A percentile compares a stretch with the other conserved stretches of the same genome.
Evolutionary conservation across 2,113 vertebrate genomes (phyloP).

Genomic region (Emydocephalus ijimae): DNA sequence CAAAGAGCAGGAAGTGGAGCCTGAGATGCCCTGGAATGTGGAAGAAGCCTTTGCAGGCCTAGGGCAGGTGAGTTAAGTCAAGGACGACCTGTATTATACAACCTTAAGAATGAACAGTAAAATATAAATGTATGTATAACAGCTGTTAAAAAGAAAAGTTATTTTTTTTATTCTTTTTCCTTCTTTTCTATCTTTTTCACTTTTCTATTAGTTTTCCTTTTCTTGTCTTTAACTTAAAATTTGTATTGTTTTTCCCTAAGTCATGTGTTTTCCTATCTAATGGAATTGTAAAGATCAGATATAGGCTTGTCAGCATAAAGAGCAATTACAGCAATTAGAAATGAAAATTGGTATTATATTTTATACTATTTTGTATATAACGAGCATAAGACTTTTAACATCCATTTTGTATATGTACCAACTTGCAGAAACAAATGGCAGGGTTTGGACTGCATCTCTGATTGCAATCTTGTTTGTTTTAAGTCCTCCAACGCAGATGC

Average conservation of each 20-base stretch:
- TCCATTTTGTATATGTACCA: not conserved
- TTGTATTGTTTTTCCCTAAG: not conserved
- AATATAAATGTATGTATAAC: not conserved
- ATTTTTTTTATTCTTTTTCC: not conserved
- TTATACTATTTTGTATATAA: not conserved
- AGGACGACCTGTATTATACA: not conserved
- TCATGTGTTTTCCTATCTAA: not conserved
- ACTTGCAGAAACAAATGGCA: not conserved
- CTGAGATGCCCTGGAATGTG: no score
- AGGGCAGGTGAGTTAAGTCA: no score
- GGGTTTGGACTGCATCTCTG: not conserved
- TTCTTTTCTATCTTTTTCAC: not conserved
- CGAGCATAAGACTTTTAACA: not conserved
- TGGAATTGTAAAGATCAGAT: not conserved
- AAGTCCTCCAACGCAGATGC: not conserved
- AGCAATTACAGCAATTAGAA: not conserved
- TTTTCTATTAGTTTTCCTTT: not conserved
- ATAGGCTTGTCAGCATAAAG: not conserved
- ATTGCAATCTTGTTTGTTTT: not conserved
- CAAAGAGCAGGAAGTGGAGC: no score
- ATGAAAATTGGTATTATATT: not conserved
- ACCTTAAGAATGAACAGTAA: not conserved
- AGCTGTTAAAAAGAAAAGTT: not conserved
- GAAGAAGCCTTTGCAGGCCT: no score
- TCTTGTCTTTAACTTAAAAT: not conserved